These are phyloP conservation scores for Chamaea fasciata DNA, from an alignment of 2,113 vertebrate genomes.

Conservation along the genomic window DNA sequence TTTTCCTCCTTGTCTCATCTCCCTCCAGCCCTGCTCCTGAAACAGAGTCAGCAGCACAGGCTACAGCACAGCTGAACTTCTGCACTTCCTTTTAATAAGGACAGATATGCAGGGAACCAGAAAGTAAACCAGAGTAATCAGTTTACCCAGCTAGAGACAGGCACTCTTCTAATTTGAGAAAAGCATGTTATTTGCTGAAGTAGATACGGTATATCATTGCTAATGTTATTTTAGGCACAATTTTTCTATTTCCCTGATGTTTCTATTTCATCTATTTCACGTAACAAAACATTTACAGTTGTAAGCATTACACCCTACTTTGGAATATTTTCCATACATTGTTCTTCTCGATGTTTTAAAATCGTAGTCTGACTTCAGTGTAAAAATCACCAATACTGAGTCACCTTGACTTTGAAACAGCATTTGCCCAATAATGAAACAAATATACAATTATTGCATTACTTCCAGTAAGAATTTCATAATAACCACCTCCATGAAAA, in stretches of 20 bases:
- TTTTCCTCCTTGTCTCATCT: not conserved
- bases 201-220: not conserved
- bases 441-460: not conserved
- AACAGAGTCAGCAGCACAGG: not conserved
- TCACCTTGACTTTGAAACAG: not conserved
- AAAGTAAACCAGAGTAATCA: constrained; percentile 20
- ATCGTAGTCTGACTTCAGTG: not conserved
- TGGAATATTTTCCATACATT: not conserved
- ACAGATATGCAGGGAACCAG: constrained; percentile 27
- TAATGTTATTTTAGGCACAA: not conserved
- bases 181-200: not conserved
- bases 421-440: not conserved
- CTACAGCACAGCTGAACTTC: constrained; percentile 25
- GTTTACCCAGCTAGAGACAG: constrained; percentile 26
- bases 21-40: not conserved
- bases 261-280: not conserved
- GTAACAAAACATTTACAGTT: not conserved
- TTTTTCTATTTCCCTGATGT: not conserved
- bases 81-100: constrained; percentile 62
- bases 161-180: not conserved
- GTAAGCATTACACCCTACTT: not conserved
- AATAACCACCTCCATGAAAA: not conserved
- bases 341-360: not conserved
- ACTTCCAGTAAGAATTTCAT: not conserved
- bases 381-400: not conserved